Base-by-base conservation (phyloP, 2,888 invertebrate species). In the Tyria jacobaeae region DNA sequence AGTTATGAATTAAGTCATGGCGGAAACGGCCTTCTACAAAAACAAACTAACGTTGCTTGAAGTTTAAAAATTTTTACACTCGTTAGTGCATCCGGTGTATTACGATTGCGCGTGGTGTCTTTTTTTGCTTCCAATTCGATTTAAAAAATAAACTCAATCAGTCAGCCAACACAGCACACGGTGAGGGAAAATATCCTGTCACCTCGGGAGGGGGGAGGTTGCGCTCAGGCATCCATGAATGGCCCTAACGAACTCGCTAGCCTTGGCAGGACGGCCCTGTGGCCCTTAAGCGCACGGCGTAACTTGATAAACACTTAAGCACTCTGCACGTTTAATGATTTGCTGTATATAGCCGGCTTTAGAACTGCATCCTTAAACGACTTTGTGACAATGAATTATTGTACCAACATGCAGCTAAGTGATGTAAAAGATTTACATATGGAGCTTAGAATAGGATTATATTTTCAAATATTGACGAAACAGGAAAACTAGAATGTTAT, bases 71-170 rank as follows among this genome's bases (percentile, higher is more conserved):
- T 82, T 70, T 80, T 82, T 88, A 87, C 86, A 91, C 91, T 94
- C 93, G 91, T 93, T 93, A 93, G 92, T 86, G 90, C 92, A 91
- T 94, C 92, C 93, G 92, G 91, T 87, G 89, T 89, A 90, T 89
- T 92, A 89, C 91, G 87, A 90, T 88, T 88, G 89, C 85, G 82
- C 84, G 79, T 81, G 82, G 83, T 75, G 81, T 79, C 85, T 91
- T 92, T n/a, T n/a, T 91, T 92, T 91, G 84, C 87, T 81, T 67
- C 64, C 66, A 76, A 79, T 82, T 82, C 80, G 84, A 88, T 86
- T 84, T 72, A 80, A 87, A 90, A 89, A 86, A 86, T 84, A 86
- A 80, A 88, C 86, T 81, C n/a, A 85, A 92, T 90, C 89, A 88
- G 89, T 89, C 86, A 88, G 80, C 78, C 85, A 84, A 84, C 87